Base-by-base conservation (phyloP, 1,140 invertebrate genomes). In the Acromyrmex heyeri region DNA sequence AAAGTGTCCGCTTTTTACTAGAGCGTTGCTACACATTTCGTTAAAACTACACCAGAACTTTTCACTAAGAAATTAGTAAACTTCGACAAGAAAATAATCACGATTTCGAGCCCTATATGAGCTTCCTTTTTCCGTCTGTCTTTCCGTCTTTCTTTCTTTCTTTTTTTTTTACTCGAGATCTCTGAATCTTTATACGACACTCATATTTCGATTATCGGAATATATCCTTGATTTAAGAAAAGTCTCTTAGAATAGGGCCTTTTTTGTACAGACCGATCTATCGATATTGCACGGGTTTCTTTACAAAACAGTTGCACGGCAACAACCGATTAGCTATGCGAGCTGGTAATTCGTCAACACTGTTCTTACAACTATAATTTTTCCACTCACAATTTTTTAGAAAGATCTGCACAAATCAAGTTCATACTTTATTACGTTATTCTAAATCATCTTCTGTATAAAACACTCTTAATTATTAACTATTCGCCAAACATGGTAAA, bases 231-330 rank as follows among this genome's bases (percentile, higher is more conserved):
- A 1, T 77, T 77, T 14, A 55, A 34, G 30, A 18, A 34, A 34
- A 73, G 30, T 78, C 75, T 77, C 81, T 85, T 65, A 76, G 34
- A 48, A 57, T 70, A 57, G 16, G 14, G 48, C 24, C 61, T 30
- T 38, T 67, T 78, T 79, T 55, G 55, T 79, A 87, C 62, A 90
- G 55, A 87, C 59, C 77, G 67, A 90, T 91, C 78, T 61, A 86
- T 67, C 81, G 69, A 87, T 91, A 89, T 86, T 89, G 83, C 87
- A 88, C 87, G 65, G 77, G 48, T 64, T 48, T 64, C 34, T 77
- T 34, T 55, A 72, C 50, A 85, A 64, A 55, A 67, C 21, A 86
- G 69, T 55, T 75, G 27, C 72, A 79, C 59, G 53, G 10, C 77
- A 57, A 44, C 55, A 30, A 67, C 50, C 57, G 16, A 70, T 50